Evolutionary conservation across 2,888 invertebrate species (phyloP), one percentile per base, ranked within the genome.

Genomic region (Mayetiola destructor): DNA sequence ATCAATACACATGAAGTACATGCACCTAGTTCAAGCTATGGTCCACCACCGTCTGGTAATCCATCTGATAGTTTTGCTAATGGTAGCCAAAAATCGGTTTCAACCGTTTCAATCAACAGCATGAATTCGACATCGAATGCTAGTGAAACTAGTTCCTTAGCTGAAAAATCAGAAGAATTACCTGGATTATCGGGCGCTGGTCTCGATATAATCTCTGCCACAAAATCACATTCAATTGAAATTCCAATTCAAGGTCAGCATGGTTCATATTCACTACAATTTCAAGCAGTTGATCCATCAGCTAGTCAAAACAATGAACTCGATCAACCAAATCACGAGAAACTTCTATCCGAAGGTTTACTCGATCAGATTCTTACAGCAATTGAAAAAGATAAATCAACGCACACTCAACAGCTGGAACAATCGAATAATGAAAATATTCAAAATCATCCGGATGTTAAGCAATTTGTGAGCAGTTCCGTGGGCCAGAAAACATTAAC

Each of bases 361-460:
- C 68, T 89, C 1, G 87, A 88, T 66, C 85, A 88, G 56, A 88
- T 90, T 58, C 68, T 90, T 2, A 81, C 85, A 60, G 89, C 88
- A 0, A 88, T 89, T 54, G 89, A 89, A 65, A 82, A 87, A 61
- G 85, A 85, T 1, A 71, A 52, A 62, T 67, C 54, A 36, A 23
- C 57, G 58, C 16, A 8, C 6, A 9, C 39, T 59, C 57, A 12
- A 48, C n/a, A 21, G n/a, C 30, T 57, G 59, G 68, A 66, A 57
- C 62, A 65, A 59, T 57, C 60, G 39, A 57, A 58, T 40, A 52
- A 54, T 6, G 58, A 60, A 32, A 42, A n/a, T n/a, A 18, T 57
- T 14, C 18, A 53, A 4, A 56, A 59, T 36, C 61, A 59, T 36
- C 57, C 37, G 16, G 59, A 61, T 36, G 57, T 56, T 16, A 40